Evolutionary conservation across 2,888 invertebrate genomes (phyloP).

Genomic region (Trissolcus brochymenae): DNA sequence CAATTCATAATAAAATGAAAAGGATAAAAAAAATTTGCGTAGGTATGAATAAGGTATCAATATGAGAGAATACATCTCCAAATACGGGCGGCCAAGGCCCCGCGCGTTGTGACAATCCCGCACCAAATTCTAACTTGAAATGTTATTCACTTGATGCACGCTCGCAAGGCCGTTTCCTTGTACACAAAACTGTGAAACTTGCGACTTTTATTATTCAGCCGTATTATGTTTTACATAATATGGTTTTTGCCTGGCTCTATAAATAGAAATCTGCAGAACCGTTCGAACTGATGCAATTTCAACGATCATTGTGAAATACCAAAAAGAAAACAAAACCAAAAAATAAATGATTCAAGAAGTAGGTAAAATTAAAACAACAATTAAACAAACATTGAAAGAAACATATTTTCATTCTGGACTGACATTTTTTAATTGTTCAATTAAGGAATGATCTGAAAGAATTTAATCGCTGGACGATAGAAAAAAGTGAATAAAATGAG

Average conservation of each 20-base stretch:
- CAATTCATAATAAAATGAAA: conserved; percentile 16
- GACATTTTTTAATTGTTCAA: no score
- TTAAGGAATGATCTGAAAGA: no score
- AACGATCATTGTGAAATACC: no score
- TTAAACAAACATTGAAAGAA: no score
- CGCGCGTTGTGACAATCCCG: conserved; percentile 48
- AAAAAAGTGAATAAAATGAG: no score
- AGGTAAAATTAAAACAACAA: no score
- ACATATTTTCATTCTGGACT: no score
- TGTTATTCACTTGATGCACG: conserved; percentile 42
- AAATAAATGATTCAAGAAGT: no score
- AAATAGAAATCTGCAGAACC: no score
- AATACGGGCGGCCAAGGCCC: conserved; percentile 58
- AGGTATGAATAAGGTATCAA: conserved; percentile 49
- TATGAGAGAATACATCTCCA: conserved; percentile 57
- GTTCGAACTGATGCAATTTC: no score
- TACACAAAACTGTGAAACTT: conserved; percentile 6
- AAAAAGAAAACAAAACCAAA: no score
- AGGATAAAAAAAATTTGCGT: conserved; percentile 20
- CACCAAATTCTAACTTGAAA: conserved; percentile 58
- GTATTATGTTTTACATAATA: conserved; percentile 14
- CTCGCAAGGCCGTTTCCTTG: conserved; percentile 44
- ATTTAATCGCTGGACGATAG: no score
- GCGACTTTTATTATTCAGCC: conserved; percentile 11
- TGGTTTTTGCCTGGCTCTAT: neutral